Base-by-base conservation (phyloP, 1,140 invertebrate species). In the Pachypeltis micranthus region DNA sequence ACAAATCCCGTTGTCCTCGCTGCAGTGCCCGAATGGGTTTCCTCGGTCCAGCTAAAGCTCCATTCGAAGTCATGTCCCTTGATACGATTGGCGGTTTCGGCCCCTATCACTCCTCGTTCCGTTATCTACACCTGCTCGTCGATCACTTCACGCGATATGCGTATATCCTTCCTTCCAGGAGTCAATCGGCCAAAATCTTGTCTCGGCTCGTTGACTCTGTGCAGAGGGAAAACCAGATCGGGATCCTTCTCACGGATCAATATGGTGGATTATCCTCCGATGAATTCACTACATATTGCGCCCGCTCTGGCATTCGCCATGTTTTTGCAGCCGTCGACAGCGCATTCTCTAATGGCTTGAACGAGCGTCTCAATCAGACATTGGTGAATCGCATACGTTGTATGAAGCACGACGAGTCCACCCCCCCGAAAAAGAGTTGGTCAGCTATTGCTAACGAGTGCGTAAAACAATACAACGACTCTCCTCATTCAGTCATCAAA, bases 61-160 rank as follows among this genome's bases (percentile, higher is more conserved):
- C 72, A 67, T 70, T 72, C 71, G 67, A 72, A 69, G 31, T 74
- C 64, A 66, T 74, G 23, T 69, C 66, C 25, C 67, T 72, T 44
- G 69, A 70, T 54, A 67, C 67, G 1, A 67, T 70, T 61, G 68
- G 68, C 12, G 69, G 69, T 24, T 69, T 69, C 47, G 65, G 26
- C 23, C 51, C 51, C 12, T 57, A 63, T 23, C 12, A 66, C 24
- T 69, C 67, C 24, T 61, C 67, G 58, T 68, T 68, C 64, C 66
- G 59, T 61, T 71, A 69, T 56, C 24, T 70, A 21, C 68, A 69
- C 58, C 54, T 70, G n/a, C 31, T 70, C 27, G 69, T 69, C 12
- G 66, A 69, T 54, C 67, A 68, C 47, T 68, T 67, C 25, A 65
- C 66, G 25, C 54, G 63, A 59, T 68, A 59, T 58, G 67, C 66